phyloP scores from a whole-genome alignment of 2,113 vertebrate genomes.

The Rhinopomastus cyanomelas region DNA sequence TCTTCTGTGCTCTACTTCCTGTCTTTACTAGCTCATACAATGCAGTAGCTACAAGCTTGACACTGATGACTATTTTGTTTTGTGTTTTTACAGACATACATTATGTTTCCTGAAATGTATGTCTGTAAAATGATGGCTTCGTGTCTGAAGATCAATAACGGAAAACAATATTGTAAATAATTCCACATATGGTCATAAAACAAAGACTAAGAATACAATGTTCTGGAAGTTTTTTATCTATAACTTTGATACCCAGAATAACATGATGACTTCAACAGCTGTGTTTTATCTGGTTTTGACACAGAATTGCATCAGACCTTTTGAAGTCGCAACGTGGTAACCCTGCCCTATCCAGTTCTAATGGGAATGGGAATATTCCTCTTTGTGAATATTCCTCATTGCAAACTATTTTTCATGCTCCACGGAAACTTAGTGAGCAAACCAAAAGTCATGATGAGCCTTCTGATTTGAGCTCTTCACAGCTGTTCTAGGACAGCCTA shows the following conservation, averaged over 20 bases:
- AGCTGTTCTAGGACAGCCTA: not conserved
- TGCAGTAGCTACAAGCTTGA: not conserved
- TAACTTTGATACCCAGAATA: not conserved
- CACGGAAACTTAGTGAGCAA: not conserved
- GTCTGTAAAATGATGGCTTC: not conserved
- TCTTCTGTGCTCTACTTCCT: not conserved
- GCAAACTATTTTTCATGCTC: too few species aligned
- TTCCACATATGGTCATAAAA: not conserved
- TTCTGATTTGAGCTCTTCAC: accelerated
- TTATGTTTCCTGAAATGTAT: not conserved
- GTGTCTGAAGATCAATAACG: not conserved
- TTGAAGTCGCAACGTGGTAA: not conserved
- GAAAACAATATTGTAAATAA: not conserved
- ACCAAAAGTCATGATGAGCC: not conserved
- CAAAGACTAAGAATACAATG: not conserved
- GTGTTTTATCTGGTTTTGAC: not conserved
- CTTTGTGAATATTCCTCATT: too few species aligned
- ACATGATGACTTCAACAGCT: not conserved
- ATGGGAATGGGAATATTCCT: not conserved
- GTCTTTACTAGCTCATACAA: not conserved
- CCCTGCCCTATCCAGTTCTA: not conserved
- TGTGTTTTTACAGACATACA: not conserved
- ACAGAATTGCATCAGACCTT: not conserved
- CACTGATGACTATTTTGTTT: not conserved
- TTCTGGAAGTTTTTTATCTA: not conserved